Conservation (phyloP, 2,113 vertebrate genomes). For the Noturus placidus region DNA sequence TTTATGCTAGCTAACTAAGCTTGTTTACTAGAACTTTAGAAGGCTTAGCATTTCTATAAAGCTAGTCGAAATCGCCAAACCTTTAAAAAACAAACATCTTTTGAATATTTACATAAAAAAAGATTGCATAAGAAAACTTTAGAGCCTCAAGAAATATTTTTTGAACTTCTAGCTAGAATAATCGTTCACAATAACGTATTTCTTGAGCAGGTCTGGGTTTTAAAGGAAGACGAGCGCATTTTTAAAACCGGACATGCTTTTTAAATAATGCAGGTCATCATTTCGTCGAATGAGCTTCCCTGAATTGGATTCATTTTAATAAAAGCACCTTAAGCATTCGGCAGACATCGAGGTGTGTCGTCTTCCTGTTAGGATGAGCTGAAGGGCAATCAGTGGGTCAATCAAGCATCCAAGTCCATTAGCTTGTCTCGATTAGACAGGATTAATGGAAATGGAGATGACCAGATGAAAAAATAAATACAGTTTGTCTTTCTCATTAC, state of each 20-base stretch:
- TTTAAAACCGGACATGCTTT: background rate
- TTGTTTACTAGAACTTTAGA: background rate
- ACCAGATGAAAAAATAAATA: background rate
- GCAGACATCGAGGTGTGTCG: background rate
- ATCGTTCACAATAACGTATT: background rate
- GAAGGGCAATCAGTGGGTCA: constrained; percentile 15
- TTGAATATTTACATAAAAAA: background rate
- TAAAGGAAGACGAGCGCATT: background rate
- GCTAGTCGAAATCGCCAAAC: background rate
- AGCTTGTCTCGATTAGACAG: background rate
- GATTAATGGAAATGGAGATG: background rate
- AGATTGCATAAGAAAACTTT: background rate
- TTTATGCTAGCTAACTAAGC: background rate
- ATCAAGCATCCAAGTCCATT: constrained; percentile 12
- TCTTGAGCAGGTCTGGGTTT: background rate
- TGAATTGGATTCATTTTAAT: constrained; percentile 1
- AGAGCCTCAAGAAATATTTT: background rate
- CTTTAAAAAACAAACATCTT: background rate
- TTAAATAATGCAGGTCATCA: background rate
- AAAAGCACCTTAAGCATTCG: background rate
- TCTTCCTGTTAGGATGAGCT: background rate
- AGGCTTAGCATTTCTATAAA: background rate
- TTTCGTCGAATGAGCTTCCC: background rate
- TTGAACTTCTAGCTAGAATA: background rate
- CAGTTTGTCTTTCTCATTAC: background rate